phyloP scores from a whole-genome alignment of 2,113 vertebrate genomes.

The Rhineura floridana region DNA sequence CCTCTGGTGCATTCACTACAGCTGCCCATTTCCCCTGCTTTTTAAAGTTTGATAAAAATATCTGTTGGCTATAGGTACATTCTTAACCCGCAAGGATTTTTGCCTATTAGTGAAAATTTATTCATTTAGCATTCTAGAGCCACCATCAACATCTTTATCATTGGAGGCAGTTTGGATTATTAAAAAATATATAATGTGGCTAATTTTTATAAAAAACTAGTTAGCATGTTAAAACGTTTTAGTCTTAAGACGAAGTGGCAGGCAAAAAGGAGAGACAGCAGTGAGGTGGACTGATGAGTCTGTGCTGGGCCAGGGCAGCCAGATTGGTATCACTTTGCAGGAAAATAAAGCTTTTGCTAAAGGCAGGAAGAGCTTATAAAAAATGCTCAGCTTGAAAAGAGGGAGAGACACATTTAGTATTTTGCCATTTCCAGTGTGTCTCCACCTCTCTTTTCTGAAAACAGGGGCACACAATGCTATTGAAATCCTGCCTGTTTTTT shows the following conservation, averaged over 20 bases:
- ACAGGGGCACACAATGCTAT: no score
- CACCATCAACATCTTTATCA: background rate
- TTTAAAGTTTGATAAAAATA: no score
- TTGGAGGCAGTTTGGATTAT: constrained; percentile 4
- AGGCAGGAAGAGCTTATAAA: background rate
- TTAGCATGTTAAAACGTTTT: constrained; percentile 11
- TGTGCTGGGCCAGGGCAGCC: background rate
- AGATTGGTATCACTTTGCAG: background rate
- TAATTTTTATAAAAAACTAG: constrained; percentile 3
- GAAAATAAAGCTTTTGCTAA: background rate
- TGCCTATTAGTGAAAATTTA: no score
- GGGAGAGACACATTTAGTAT: no score
- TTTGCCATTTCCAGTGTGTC: no score
- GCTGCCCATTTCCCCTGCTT: no score
- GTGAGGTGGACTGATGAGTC: background rate
- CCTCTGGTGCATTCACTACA: no score
- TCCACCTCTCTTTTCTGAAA: no score
- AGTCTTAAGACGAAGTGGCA: background rate
- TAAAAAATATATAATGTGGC: constrained; percentile 18
- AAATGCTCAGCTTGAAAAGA: background rate
- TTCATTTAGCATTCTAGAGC: background rate
- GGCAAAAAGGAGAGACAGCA: constrained; percentile 22
- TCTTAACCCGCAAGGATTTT: no score
- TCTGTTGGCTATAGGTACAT: no score
- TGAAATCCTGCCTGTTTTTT: no score